Percentiles rank a stretch among this genome's conserved stretches.
Conservation (phyloP, 1,140 invertebrate species). For the Fopius arisanus region DNA sequence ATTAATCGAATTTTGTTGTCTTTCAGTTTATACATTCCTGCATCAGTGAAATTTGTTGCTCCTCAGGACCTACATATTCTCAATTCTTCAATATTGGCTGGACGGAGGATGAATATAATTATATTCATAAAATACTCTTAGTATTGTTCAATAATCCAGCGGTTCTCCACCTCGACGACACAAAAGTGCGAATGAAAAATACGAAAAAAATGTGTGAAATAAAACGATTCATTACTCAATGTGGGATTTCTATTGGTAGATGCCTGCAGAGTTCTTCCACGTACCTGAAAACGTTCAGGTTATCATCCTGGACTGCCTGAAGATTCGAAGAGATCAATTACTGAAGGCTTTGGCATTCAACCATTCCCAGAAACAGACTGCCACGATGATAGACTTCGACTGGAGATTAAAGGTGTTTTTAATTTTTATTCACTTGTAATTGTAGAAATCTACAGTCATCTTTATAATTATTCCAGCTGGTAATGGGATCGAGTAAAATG, state of each 20-base stretch:
- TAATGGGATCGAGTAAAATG: conserved; percentile 60
- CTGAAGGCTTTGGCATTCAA: conserved; percentile 44
- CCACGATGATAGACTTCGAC: conserved; percentile 54
- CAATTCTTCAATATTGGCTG: conserved; percentile 52
- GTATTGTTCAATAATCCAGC: conserved; percentile 45
- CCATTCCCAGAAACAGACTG: conserved; percentile 39
- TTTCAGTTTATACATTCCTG: conserved; percentile 54
- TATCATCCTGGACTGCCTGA: conserved; percentile 49
- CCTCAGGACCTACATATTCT: conserved; percentile 43
- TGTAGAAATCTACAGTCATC: not conserved
- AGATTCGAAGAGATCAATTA: conserved; percentile 46
- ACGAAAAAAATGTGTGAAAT: too few relatives aligned
- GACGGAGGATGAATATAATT: conserved; percentile 48
- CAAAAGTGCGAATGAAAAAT: conserved; percentile 53
- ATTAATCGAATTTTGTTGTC: not conserved
- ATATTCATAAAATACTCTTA: conserved; percentile 42
- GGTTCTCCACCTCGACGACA: conserved; percentile 46
- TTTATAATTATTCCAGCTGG: conserved; percentile 40
- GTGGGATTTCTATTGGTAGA: conserved; percentile 39
- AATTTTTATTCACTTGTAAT: conserved; percentile 6
- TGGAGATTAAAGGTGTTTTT: conserved; percentile 55
- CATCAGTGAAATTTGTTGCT: conserved; percentile 54
- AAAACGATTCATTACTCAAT: too few relatives aligned
- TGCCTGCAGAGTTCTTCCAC: conserved; percentile 52
- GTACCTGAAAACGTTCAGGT: conserved; percentile 47